Conservation (phyloP, 2,113 vertebrate genomes). For the Odontophorus gujanensis region DNA sequence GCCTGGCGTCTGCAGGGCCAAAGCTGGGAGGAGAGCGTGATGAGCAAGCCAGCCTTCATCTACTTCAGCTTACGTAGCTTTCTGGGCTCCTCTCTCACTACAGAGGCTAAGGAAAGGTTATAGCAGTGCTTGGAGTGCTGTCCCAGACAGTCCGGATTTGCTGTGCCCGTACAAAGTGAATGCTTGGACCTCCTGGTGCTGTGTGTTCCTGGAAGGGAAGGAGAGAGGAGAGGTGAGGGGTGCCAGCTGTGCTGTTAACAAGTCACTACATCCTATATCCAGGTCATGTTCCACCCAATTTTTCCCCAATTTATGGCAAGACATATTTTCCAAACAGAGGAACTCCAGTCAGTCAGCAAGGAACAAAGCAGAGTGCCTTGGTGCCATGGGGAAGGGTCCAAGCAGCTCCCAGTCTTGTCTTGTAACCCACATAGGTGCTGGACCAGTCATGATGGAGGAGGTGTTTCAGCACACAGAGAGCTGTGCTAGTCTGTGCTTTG, state of each 20-base stretch:
- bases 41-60: slow-evolving; percentile 21
- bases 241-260: slow-evolving; percentile 37
- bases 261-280: slow-evolving; percentile 57
- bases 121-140: background rate
- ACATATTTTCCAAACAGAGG: slow-evolving; percentile 64
- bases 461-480: background rate
- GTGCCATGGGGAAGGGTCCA: background rate
- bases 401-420: background rate
- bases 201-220: slow-evolving; percentile 59
- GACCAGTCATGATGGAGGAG: background rate
- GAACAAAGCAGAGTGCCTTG: background rate
- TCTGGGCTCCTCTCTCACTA: slow-evolving; percentile 9
- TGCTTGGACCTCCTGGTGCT: slow-evolving; percentile 49
- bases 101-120: background rate
- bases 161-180: background rate
- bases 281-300: slow-evolving; percentile 41
- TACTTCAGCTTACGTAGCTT: background rate
- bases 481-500: background rate
- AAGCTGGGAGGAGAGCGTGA: background rate
- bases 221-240: slow-evolving; percentile 19
- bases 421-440: background rate
- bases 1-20: background rate
- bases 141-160: slow-evolving; percentile 50
- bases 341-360: slow-evolving; percentile 34
- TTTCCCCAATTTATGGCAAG: slow-evolving; percentile 33